Base-by-base conservation (phyloP, 2,797 vertebrate species). In the Dallia pectoralis region DNA sequence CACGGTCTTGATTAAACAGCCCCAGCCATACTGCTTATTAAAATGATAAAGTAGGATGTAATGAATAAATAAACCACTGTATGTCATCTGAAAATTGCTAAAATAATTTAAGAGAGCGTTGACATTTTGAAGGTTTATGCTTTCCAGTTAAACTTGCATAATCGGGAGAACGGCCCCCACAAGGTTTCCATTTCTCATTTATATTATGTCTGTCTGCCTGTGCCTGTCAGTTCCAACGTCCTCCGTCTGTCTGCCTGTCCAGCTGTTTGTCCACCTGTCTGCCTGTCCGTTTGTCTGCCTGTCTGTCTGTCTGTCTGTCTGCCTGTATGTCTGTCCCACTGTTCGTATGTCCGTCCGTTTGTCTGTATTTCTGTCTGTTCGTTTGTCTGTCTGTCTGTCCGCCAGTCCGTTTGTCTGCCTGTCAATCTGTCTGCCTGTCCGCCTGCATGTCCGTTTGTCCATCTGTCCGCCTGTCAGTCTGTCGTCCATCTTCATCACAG, bases 401-500 rank as follows among this genome's bases (percentile, higher is more conserved):
- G n/a, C n/a, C n/a, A n/a, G n/a, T n/a, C n/a, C n/a, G n/a, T n/a
- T n/a, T n/a, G n/a, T n/a, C n/a, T n/a, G n/a, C n/a, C n/a, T n/a
- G n/a, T n/a, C n/a, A n/a, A n/a, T n/a, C n/a, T n/a, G n/a, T n/a
- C n/a, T n/a, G n/a, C n/a, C n/a, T n/a, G n/a, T n/a, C n/a, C n/a
- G n/a, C n/a, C n/a, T n/a, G n/a, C n/a, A n/a, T n/a, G n/a, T n/a
- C n/a, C n/a, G n/a, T n/a, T n/a, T n/a, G n/a, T n/a, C n/a, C n/a
- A n/a, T n/a, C n/a, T n/a, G n/a, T n/a, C n/a, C n/a, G n/a, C n/a
- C n/a, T n/a, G n/a, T n/a, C n/a, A n/a, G n/a, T n/a, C n/a, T n/a
- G n/a, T n/a, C n/a, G n/a, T n/a, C n/a, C n/a, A n/a, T 75, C 73
- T 64, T 70, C 73, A 11, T 40, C 53, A 63, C 67, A 11, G 25